phyloP scores from a whole-genome alignment of 2,113 vertebrate genomes.

The Cettia cetti region DNA sequence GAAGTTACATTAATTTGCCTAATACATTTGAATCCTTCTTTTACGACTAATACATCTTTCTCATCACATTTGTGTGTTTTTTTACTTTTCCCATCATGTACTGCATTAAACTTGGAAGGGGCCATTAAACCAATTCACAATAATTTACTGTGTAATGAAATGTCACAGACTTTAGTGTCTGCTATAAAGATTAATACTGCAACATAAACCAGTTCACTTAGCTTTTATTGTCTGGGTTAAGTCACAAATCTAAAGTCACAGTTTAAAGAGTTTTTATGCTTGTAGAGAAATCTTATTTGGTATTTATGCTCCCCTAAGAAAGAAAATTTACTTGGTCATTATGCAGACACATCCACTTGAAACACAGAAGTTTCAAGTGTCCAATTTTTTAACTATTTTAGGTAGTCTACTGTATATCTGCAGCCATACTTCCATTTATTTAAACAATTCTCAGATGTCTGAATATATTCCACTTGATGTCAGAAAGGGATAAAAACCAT shows the following conservation, averaged over 20 bases:
- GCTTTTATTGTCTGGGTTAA: not conserved
- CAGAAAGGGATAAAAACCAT: not conserved
- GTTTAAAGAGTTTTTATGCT: not conserved
- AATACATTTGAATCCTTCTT: not conserved
- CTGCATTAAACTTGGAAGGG: not conserved
- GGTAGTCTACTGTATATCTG: not conserved
- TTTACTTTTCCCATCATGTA: not conserved
- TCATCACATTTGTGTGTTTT: not conserved
- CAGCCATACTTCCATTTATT: not conserved
- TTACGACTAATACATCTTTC: not conserved
- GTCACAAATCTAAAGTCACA: not conserved
- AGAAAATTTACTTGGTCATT: not conserved
- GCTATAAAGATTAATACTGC: not conserved
- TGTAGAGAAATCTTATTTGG: not conserved
- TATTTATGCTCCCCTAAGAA: not conserved
- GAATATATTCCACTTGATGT: not conserved
- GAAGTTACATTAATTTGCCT: not conserved
- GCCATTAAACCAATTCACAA: not conserved
- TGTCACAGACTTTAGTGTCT: conserved; percentile 6
- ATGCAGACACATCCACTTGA: not conserved
- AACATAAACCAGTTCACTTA: not conserved
- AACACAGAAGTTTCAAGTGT: not conserved
- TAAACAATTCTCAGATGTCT: not conserved
- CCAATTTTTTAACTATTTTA: not conserved
- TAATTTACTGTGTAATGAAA: not conserved